A percentile compares a stretch with the other conserved stretches of the same genome.
Evolutionary conservation across 2,888 invertebrate species (phyloP).

Genomic region (Acanthoscelides obtectus): DNA sequence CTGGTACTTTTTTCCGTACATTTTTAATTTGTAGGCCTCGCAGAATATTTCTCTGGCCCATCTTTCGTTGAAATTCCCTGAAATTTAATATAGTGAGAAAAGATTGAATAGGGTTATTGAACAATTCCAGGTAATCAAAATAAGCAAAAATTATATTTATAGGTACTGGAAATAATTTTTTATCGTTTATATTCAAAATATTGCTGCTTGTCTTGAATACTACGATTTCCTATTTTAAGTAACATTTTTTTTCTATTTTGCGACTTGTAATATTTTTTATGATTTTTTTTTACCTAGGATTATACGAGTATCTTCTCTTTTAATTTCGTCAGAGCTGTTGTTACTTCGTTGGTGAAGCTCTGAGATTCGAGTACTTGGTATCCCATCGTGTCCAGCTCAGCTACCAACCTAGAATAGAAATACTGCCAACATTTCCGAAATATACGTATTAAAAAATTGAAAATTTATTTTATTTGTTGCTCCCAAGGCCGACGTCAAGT

Average conservation of each 20-base stretch:
- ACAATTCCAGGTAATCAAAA: too few relatives aligned
- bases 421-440: background rate
- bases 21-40: conserved; percentile 78
- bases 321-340: conserved; percentile 70
- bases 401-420: conserved; percentile 59
- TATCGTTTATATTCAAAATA: too few relatives aligned
- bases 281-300: conserved; percentile 58
- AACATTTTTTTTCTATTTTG: too few relatives aligned
- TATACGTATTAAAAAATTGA: background rate
- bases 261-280: background rate
- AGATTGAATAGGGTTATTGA: too few relatives aligned
- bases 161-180: background rate
- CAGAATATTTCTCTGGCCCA: conserved; percentile 89
- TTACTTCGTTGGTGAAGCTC: conserved; percentile 87
- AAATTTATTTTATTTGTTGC: too few relatives aligned
- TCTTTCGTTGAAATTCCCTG: conserved; percentile 89
- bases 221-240: too few relatives aligned
- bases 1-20: conserved; percentile 90
- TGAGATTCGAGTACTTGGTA: conserved; percentile 85
- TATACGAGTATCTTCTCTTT: conserved; percentile 88
- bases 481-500: too few relatives aligned
- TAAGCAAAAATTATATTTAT: too few relatives aligned
- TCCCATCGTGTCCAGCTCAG: conserved; percentile 75
- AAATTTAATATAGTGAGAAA: too few relatives aligned
- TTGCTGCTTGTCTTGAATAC: too few relatives aligned